Percentiles rank a stretch among this genome's conserved stretches.
These are phyloP conservation scores for Microctenopoma lineatum DNA, from an alignment of 2,797 vertebrate genomes.

Conservation along the genomic window DNA sequence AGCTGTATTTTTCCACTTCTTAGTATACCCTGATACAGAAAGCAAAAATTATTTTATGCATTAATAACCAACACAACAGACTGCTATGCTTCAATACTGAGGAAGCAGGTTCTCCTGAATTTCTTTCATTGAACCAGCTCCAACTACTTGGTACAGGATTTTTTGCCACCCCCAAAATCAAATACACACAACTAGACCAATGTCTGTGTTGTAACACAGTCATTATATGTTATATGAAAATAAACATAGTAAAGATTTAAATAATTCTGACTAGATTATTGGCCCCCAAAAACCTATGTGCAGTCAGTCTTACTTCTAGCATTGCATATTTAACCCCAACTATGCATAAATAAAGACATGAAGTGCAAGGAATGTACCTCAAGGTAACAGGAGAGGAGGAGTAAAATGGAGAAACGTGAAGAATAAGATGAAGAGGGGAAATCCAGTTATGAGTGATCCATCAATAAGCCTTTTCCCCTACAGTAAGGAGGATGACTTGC, in stretches of 20 bases:
- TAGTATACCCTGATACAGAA: constrained; percentile 59
- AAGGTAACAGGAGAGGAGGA: not conserved
- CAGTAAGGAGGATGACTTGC: constrained; percentile 35
- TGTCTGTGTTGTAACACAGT: constrained; percentile 5
- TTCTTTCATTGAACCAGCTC: constrained; percentile 3
- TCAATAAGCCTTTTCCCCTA: constrained; percentile 39
- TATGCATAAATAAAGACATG: too few species aligned
- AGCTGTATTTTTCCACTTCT: constrained; percentile 85
- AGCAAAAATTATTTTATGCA: constrained; percentile 27
- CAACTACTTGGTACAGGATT: not conserved
- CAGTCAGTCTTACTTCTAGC: not conserved
- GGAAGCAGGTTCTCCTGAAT: not conserved
- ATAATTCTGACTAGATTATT: not conserved
- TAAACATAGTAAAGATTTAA: not conserved
- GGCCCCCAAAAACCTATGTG: not conserved
- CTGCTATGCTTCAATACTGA: not conserved
- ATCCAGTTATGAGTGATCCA: constrained; percentile 30
- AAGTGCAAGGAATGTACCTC: not conserved
- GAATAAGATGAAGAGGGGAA: constrained; percentile 13
- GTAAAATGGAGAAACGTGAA: not conserved
- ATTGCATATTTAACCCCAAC: not conserved
- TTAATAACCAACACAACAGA: constrained; percentile 10
- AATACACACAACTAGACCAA: not conserved
- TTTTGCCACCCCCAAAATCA: not conserved
- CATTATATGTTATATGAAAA: not conserved